Percentiles rank a stretch among this genome's conserved stretches.
Evolutionary conservation across 2,888 invertebrate species (phyloP).

Genomic region (Globia sparganii): DNA sequence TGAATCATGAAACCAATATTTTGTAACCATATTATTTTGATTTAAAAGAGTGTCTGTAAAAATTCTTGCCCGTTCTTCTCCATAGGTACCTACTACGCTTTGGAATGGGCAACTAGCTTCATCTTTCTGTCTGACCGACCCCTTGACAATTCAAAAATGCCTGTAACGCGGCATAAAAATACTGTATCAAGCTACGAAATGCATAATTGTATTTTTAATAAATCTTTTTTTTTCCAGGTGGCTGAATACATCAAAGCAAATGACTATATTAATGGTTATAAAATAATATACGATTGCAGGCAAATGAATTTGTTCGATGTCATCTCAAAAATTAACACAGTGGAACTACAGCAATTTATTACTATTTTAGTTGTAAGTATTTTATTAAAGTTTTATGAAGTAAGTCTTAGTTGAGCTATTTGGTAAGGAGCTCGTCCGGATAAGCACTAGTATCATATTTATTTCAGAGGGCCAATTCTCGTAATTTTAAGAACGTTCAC

Average conservation of each 20-base stretch:
- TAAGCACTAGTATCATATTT: not conserved
- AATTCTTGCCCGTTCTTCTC: too few species aligned
- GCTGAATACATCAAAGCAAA: constrained; percentile 64
- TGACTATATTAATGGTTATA: constrained; percentile 69
- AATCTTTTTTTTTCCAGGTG: constrained; percentile 40
- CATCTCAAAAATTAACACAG: constrained; percentile 59
- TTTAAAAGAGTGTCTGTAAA: too few species aligned
- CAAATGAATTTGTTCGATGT: constrained; percentile 60
- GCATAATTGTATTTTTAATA: not conserved
- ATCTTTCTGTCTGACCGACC: too few species aligned
- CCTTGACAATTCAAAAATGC: too few species aligned
- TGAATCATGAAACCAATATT: too few species aligned
- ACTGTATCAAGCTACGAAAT: not conserved
- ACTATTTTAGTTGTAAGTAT: constrained; percentile 66
- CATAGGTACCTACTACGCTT: too few species aligned
- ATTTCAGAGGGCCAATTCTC: not conserved
- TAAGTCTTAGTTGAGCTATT: not conserved
- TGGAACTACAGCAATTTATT: constrained; percentile 63
- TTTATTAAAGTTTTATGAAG: not conserved
- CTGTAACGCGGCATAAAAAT: not conserved
- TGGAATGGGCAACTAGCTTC: too few species aligned
- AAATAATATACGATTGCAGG: constrained; percentile 63
- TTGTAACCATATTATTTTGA: too few species aligned
- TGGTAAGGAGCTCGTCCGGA: not conserved
- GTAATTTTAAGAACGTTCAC: too few species aligned